Evolutionary conservation across 2,888 invertebrate genomes (phyloP).

Genomic region (Azorinus chamasolen): DNA sequence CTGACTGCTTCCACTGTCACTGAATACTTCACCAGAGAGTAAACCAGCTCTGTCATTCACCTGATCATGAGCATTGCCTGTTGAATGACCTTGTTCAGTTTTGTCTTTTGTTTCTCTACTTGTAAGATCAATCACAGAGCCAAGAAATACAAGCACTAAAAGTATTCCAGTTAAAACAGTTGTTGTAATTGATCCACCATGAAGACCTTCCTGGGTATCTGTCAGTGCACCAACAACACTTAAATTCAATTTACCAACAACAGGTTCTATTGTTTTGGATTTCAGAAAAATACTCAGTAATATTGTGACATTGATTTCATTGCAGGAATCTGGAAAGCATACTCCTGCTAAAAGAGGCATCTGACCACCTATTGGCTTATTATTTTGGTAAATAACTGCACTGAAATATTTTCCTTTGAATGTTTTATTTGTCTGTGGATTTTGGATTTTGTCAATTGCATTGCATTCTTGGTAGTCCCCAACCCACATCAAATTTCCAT

Average conservation of each 20-base stretch:
- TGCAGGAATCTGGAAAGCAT: conserved; percentile 51
- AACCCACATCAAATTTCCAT: conserved; percentile 47
- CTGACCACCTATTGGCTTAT: conserved; percentile 17
- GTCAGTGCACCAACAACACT: conserved; percentile 7
- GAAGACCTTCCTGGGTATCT: conserved; percentile 18
- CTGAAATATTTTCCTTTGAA: conserved; percentile 41
- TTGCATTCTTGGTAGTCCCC: conserved; percentile 54
- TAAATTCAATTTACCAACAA: conserved; percentile 13
- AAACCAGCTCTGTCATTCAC: conserved; percentile 47
- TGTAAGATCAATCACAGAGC: conserved; percentile 40
- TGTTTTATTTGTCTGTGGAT: conserved; percentile 18
- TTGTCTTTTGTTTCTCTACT: too few relatives aligned
- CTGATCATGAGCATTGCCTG: not conserved
- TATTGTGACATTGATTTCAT: conserved; percentile 15
- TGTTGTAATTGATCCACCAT: conserved; percentile 29
- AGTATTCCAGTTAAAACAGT: conserved; percentile 36
- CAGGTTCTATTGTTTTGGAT: not conserved
- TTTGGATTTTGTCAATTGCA: conserved; percentile 15
- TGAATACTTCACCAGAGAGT: conserved; percentile 40
- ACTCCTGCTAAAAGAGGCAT: conserved; percentile 30
- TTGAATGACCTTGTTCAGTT: too few relatives aligned
- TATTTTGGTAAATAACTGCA: conserved; percentile 23
- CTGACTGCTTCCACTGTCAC: conserved; percentile 2
- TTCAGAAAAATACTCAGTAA: not conserved
- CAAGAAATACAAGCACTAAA: conserved; percentile 21